These are phyloP conservation scores for Pseudanteris insignis DNA, from an alignment of 2,888 invertebrate species.

Conservation along the genomic window DNA sequence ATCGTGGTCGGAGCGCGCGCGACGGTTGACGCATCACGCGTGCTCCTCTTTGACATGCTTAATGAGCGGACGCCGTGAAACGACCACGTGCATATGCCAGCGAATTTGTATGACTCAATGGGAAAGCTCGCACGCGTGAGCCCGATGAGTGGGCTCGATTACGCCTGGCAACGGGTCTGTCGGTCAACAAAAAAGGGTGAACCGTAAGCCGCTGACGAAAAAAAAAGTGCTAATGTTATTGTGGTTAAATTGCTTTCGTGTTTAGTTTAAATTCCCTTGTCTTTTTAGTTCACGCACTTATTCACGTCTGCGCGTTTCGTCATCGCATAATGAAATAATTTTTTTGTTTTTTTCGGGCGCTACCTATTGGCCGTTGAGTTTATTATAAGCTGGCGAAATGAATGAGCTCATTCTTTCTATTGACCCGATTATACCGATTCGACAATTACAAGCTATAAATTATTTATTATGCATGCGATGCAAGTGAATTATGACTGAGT, in stretches of 20 bases:
- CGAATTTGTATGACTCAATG: slow-evolving; percentile 50
- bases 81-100: slow-evolving; percentile 39
- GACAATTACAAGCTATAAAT: no score
- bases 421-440: no score
- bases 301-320: slow-evolving; percentile 1
- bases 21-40: slow-evolving; percentile 46
- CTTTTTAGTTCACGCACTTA: slow-evolving; percentile 1
- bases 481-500: no score
- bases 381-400: no score
- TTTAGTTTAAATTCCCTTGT: slow-evolving; percentile 6
- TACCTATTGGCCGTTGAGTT: no score
- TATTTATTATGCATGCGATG: no score
- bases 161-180: slow-evolving; percentile 20
- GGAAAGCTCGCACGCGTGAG: slow-evolving; percentile 49
- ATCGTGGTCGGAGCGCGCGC: slow-evolving; percentile 7
- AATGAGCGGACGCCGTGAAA: slow-evolving; percentile 44
- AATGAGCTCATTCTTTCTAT: no score
- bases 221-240: slow-evolving; percentile 34
- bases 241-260: slow-evolving; percentile 17
- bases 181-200: slow-evolving; percentile 28
- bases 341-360: no score
- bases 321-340: no score
- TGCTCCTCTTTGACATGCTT: slow-evolving; percentile 47
- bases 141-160: slow-evolving; percentile 43
- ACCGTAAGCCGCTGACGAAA: slow-evolving; percentile 4